Evolutionary conservation across 2,797 vertebrate species (phyloP), one percentile per base, ranked within the genome.

Genomic region (Gastrophryne carolinensis): DNA sequence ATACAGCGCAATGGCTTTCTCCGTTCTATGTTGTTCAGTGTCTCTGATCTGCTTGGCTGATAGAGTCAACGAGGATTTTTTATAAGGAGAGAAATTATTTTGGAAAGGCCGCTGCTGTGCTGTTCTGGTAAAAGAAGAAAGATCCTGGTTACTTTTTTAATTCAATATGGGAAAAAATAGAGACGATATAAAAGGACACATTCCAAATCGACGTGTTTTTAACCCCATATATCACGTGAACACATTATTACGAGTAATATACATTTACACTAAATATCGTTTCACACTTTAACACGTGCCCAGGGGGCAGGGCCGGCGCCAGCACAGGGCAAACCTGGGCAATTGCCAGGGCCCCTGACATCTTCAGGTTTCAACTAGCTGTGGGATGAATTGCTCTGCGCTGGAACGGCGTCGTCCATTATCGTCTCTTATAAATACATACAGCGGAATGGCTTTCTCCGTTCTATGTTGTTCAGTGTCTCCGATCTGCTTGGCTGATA

Each of bases 381-480:
- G 9, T 9, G 15, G 24, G 24, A 32, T 41, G 23, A 3, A n/a
- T 50, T 12, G 21, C 15, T 24, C 15, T 17, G 12, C 13, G 4
- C 4, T 13, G 15, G 26, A 61, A 15, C 9, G 9, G 26, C 3
- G 17, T 39, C 12, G 3, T 6, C 6, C 49, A 39, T 66, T 66
- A 47, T 66, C 13, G 23, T 27, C 26, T 10, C 24, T 69, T 35
- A 44, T 58, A 58, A 19, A 70, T 57, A 69, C 27, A 56, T 2
- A 41, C 17, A 61, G 5, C 29, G 15, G 17, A 29, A 37, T 26
- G 9, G 27, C 39, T 35, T 50, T 61, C 32, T 44, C 4, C 32
- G 24, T 30, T 47, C n/a, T n/a, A n/a, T n/a, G n/a, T 54, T 64
- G 9, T 60, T 19, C 12, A 30, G 13, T 10, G 17, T 41, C 32